Evolutionary conservation across 53 echinoderm and acorn worm species (phyloP), one percentile per base, ranked within the genome.

Genomic region (Mesocentrotus franciscanus): DNA sequence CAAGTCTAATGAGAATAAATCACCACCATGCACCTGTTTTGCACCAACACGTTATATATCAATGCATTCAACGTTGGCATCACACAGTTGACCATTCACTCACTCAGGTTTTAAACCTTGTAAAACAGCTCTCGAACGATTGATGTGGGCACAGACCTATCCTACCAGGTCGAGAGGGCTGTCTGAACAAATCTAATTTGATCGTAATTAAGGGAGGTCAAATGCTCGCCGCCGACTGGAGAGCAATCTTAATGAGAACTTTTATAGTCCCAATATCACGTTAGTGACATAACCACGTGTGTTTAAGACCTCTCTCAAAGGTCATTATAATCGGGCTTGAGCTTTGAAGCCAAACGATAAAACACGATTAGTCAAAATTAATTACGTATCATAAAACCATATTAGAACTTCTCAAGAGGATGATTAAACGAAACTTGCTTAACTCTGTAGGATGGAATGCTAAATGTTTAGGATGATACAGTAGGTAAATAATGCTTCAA

Each of bases 261-360:
- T 87, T 87, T 59, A 87, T 13, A 59, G n/a, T 1, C 87, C 57
- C 11, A n/a, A 24, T 58, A 58, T 11, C 87, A 13, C 87, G 58
- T 87, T 87, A 87, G 87, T 87, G 87, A 87, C 87, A 87, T 58
- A 56, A 87, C 87, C 87, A 87, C 87, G 87, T 87, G 87, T 85
- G 87, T 57, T 87, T 58, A 87, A 58, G 58, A 56, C 56, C 87
- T 87, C 87, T 56, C 15, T 58, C 10, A 87, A 87, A 87, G 87
- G 87, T 87, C 87, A 58, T 58, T 59, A 87, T 20, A 58, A 87
- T 87, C 58, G 26, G 87, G 22, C 29, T 22, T 27, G 57, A 87
- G 87, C 15, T 49, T 26, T 26, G 87, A 59, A 87, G 58, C 29
- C 27, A 87, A 58, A 87, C 87, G n/a, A 87, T 87, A 87, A 87